phyloP scores from a whole-genome alignment of 2,797 vertebrate genomes.

The Myoxocephalus aenaeus region DNA sequence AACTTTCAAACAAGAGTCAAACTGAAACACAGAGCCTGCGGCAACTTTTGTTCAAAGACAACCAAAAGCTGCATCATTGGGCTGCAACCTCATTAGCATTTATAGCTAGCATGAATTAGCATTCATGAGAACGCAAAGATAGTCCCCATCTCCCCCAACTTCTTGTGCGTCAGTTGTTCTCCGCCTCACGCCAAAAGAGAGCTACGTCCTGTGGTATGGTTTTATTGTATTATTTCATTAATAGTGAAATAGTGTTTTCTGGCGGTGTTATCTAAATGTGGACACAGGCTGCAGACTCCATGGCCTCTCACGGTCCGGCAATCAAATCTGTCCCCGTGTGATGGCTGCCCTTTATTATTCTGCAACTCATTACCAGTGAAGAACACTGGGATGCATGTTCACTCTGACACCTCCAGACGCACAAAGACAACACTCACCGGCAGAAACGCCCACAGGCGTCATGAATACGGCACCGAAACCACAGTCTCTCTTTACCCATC shows the following conservation, averaged over 20 bases:
- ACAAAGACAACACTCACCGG: background rate
- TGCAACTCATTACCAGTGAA: slow-evolving; percentile 17
- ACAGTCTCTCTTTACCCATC: background rate
- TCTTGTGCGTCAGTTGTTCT: slow-evolving; percentile 1
- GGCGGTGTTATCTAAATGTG: background rate
- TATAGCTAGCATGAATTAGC: slow-evolving; percentile 42
- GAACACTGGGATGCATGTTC: background rate
- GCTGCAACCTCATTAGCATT: slow-evolving; percentile 32
- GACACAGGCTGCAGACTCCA: background rate
- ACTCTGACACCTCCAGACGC: background rate
- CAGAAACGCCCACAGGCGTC: background rate
- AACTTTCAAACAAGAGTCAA: background rate
- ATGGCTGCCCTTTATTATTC: slow-evolving; percentile 20
- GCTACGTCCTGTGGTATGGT: background rate
- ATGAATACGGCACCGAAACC: background rate
- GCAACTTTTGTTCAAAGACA: slow-evolving; percentile 5
- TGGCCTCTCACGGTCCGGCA: slow-evolving; percentile 6
- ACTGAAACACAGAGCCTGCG: slow-evolving; percentile 7
- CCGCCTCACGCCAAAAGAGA: background rate
- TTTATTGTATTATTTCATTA: background rate
- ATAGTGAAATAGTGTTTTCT: background rate
- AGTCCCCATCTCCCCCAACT: slow-evolving; percentile 1
- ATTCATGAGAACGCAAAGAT: slow-evolving; percentile 51
- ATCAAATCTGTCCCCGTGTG: slow-evolving; percentile 33
- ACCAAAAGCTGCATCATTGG: slow-evolving; percentile 11